A percentile compares a stretch with the other conserved stretches of the same genome.
Evolutionary conservation across 2,888 invertebrate species (phyloP).

Genomic region (Noctua pronuba): DNA sequence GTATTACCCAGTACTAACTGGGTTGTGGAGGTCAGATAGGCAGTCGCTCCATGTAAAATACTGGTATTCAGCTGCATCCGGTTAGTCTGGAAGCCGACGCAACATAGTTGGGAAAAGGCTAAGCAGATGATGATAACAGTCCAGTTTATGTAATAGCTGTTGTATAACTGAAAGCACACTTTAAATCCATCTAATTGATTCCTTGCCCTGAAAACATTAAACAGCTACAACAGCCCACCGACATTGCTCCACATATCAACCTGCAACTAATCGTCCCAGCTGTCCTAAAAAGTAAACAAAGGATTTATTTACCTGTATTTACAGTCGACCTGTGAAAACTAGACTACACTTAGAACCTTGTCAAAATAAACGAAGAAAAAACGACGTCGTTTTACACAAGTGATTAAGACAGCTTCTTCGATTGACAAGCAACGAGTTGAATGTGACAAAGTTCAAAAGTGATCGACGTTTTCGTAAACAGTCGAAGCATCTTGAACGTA

Average conservation of each 20-base stretch:
- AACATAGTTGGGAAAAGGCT: no score
- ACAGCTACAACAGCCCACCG: slow-evolving; percentile 1
- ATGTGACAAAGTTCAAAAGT: slow-evolving; percentile 39
- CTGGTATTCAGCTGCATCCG: no score
- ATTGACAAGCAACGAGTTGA: slow-evolving; percentile 20
- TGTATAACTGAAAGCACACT: slow-evolving; percentile 5
- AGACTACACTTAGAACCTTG: slow-evolving; percentile 29
- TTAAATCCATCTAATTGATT: slow-evolving; percentile 24
- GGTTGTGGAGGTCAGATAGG: no score
- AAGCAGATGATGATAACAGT: no score
- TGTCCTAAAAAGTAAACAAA: slow-evolving; percentile 56
- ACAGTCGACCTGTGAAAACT: slow-evolving; percentile 20
- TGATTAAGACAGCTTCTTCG: slow-evolving; percentile 15
- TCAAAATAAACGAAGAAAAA: not conserved
- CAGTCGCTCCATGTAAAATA: no score
- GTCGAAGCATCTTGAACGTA: slow-evolving; percentile 76
- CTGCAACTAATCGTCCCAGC: slow-evolving; percentile 38
- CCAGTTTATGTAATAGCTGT: not conserved
- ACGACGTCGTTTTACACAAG: not conserved
- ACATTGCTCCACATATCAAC: slow-evolving; percentile 58
- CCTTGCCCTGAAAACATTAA: slow-evolving; percentile 29
- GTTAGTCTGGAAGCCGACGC: no score
- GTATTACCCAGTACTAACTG: no score
- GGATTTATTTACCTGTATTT: slow-evolving; percentile 56
- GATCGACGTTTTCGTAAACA: slow-evolving; percentile 37